These are phyloP conservation scores for Polyergus mexicanus DNA, from an alignment of 1,140 invertebrate species.

Conservation along the genomic window DNA sequence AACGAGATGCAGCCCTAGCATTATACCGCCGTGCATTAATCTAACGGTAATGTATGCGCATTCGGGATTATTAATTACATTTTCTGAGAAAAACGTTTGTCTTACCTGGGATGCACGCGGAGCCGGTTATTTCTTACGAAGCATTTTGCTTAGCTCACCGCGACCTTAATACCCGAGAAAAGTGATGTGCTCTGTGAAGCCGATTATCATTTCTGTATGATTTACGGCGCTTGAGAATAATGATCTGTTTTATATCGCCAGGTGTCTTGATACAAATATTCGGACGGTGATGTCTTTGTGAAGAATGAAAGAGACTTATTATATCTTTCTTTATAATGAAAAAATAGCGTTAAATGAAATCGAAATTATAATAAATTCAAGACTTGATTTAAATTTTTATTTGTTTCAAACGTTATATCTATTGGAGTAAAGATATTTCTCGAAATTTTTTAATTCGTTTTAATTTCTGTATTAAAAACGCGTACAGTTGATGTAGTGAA, in stretches of 20 bases:
- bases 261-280: not conserved
- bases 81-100: conserved; percentile 67
- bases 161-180: conserved; percentile 48
- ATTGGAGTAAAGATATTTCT: not conserved
- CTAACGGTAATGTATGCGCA: conserved; percentile 51
- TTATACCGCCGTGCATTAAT: conserved; percentile 54
- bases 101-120: conserved; percentile 34
- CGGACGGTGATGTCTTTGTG: not conserved
- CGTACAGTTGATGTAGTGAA: not conserved
- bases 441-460: not conserved
- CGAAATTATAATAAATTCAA: not conserved
- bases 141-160: conserved; percentile 48
- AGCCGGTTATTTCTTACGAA: conserved; percentile 48
- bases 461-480: not conserved
- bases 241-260: not conserved
- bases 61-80: conserved; percentile 74
- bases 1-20: conserved; percentile 36
- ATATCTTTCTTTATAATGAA: not conserved
- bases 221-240: not conserved
- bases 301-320: not conserved
- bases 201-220: conserved; percentile 22
- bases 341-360: not conserved
- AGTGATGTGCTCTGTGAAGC: conserved; percentile 41
- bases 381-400: not conserved
- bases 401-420: not conserved